These are phyloP conservation scores for Ophiodon elongatus DNA, from an alignment of 2,113 vertebrate genomes.

Conservation along the genomic window DNA sequence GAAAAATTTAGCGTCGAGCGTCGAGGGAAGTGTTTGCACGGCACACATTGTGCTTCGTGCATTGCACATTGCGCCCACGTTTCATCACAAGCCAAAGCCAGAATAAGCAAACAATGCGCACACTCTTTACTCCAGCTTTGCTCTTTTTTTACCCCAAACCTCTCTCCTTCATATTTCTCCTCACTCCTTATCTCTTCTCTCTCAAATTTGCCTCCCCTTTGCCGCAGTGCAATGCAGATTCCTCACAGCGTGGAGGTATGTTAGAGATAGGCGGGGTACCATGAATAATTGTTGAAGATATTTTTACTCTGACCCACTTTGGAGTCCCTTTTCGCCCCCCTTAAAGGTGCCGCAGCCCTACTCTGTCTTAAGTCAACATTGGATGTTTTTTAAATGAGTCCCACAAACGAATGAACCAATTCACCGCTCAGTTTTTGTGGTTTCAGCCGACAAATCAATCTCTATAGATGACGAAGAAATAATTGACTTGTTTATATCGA, in stretches of 20 bases:
- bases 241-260: slow-evolving; percentile 72
- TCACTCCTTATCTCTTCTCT: slow-evolving; percentile 17
- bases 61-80: slow-evolving; percentile 67
- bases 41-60: slow-evolving; percentile 56
- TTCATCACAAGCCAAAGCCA: slow-evolving; percentile 74
- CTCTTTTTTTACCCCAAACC: slow-evolving; percentile 22
- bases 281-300: slow-evolving; percentile 88
- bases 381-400: slow-evolving; percentile 19
- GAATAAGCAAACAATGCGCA: slow-evolving; percentile 65
- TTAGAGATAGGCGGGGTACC: slow-evolving; percentile 78
- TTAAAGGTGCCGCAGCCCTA: slow-evolving; percentile 81
- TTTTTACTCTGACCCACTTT: slow-evolving; percentile 89
- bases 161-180: background rate
- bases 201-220: slow-evolving; percentile 63
- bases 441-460: slow-evolving; percentile 8
- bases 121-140: slow-evolving; percentile 34
- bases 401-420: slow-evolving; percentile 6
- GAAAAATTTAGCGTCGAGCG: slow-evolving; percentile 37
- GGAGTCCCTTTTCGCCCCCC: slow-evolving; percentile 76
- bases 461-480: background rate
- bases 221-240: slow-evolving; percentile 82
- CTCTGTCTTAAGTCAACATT: slow-evolving; percentile 39
- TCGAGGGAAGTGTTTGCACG: slow-evolving; percentile 57
- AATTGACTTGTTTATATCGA: slow-evolving; percentile 4
- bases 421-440: slow-evolving; percentile 4